Conservation (phyloP, 2,797 vertebrate species). For the Mallotus villosus region DNA sequence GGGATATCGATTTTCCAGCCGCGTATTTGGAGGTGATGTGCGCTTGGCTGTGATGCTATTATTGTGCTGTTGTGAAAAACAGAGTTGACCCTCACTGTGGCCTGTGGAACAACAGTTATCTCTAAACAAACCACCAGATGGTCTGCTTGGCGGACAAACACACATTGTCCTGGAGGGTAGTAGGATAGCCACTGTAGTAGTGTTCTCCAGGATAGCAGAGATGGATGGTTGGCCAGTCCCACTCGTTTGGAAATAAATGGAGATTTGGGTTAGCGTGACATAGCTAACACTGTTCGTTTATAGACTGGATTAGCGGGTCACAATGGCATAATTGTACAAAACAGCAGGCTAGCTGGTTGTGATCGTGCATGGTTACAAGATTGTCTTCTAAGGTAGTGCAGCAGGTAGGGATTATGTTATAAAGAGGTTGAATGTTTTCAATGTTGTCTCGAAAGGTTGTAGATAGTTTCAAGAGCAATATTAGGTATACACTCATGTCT, state of each 20-base stretch:
- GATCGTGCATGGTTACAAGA: neutral
- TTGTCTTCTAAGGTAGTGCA: neutral
- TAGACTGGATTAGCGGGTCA: neutral
- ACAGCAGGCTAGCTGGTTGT: neutral
- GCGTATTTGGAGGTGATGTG: neutral
- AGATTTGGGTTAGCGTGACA: neutral
- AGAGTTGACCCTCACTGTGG: slow-evolving; percentile 18
- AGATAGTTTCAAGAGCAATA: too few relatives aligned
- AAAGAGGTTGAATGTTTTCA: too few relatives aligned
- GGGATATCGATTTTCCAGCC: slow-evolving; percentile 10
- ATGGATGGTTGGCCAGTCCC: neutral
- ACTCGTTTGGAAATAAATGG: neutral
- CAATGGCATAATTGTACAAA: neutral
- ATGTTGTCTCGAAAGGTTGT: too few relatives aligned
- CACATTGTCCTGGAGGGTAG: neutral
- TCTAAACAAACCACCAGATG: slow-evolving; percentile 6
- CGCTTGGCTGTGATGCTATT: slow-evolving; percentile 3
- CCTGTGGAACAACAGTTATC: slow-evolving; percentile 1
- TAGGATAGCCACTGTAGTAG: too few relatives aligned
- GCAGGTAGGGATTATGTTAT: too few relatives aligned
- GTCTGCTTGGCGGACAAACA: neutral
- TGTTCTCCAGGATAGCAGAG: neutral
- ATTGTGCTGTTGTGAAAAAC: slow-evolving; percentile 6
- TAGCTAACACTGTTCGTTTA: too few relatives aligned
- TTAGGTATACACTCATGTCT: too few relatives aligned